Percentiles rank a stretch among this genome's conserved stretches.
Conservation (phyloP, 1,140 invertebrate genomes). For the Dufourea novaeangliae region DNA sequence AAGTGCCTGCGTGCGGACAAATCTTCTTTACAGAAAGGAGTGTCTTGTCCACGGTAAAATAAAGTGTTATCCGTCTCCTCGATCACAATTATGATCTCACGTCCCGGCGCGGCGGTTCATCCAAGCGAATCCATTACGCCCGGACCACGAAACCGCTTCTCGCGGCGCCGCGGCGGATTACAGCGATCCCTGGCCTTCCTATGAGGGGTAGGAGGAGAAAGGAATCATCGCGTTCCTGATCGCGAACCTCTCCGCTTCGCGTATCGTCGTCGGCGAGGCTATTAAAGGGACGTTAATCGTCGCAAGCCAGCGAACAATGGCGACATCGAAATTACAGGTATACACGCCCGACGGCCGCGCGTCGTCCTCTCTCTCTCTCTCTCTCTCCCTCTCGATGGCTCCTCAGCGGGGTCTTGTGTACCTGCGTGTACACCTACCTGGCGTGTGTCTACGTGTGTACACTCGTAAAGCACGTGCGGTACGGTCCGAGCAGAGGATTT, state of each 20-base stretch:
- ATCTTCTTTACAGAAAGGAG: too few species aligned
- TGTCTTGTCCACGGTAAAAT: neutral
- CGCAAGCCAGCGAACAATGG: slow-evolving; percentile 65
- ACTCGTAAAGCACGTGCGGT: slow-evolving; percentile 29
- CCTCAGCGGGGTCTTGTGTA: neutral
- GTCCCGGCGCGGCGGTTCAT: neutral
- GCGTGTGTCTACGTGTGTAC: slow-evolving; percentile 24
- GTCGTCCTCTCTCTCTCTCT: neutral
- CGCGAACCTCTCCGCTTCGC: slow-evolving; percentile 49
- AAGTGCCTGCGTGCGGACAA: neutral
- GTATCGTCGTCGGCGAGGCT: slow-evolving; percentile 64
- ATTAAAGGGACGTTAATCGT: slow-evolving; percentile 69
- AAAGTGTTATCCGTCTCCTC: neutral
- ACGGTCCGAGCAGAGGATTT: slow-evolving; percentile 49
- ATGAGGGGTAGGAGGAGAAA: neutral
- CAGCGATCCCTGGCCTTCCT: neutral
- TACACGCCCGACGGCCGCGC: slow-evolving; percentile 45
- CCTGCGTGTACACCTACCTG: neutral
- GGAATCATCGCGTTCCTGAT: slow-evolving; percentile 57
- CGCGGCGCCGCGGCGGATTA: slow-evolving; percentile 40
- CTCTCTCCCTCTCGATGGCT: slow-evolving; percentile 38
- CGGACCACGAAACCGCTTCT: slow-evolving; percentile 24
- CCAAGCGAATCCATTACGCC: slow-evolving; percentile 31
- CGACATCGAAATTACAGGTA: slow-evolving; percentile 69
- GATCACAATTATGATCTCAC: slow-evolving; percentile 44